Conservation (phyloP, 30 jellyfish, hydroid and myxozoan genomes). For the Sanderia malayensis region DNA sequence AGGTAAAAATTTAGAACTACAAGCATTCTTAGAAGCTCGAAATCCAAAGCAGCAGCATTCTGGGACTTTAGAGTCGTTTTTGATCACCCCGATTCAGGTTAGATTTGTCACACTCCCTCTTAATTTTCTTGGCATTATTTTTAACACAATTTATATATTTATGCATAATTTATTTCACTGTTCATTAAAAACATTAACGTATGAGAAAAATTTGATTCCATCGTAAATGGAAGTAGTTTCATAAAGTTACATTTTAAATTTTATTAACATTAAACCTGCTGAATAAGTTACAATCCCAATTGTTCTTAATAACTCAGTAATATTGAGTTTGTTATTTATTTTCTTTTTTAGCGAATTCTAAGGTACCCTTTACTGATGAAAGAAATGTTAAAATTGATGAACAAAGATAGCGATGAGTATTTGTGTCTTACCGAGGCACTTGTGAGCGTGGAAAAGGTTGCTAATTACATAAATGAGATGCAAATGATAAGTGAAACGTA, state of each 20-base stretch:
- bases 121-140: too few relatives aligned
- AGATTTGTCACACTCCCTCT: too few relatives aligned
- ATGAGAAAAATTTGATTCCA: too few relatives aligned
- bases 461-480: slow-evolving; percentile 96
- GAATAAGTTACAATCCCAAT: too few relatives aligned
- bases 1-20: slow-evolving; percentile 81
- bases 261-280: too few relatives aligned
- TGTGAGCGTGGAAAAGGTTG: slow-evolving; percentile 94
- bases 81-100: slow-evolving; percentile 95
- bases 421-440: slow-evolving; percentile 79
- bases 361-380: slow-evolving; percentile 93
- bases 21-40: slow-evolving; percentile 84
- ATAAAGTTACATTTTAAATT: too few relatives aligned
- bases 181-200: too few relatives aligned
- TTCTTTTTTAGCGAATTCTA: slow-evolving; percentile 75
- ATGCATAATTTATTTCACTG: too few relatives aligned
- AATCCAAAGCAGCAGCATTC: slow-evolving; percentile 97
- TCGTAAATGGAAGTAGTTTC: too few relatives aligned
- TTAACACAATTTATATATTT: too few relatives aligned
- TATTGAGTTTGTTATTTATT: too few relatives aligned
- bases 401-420: slow-evolving; percentile 81
- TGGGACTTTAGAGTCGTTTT: slow-evolving; percentile 85
- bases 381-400: slow-evolving; percentile 82
- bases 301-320: too few relatives aligned
- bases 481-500: slow-evolving; percentile 97